These are phyloP conservation scores for Lepus europaeus DNA, from an alignment of 2,113 vertebrate genomes.

Conservation along the genomic window DNA sequence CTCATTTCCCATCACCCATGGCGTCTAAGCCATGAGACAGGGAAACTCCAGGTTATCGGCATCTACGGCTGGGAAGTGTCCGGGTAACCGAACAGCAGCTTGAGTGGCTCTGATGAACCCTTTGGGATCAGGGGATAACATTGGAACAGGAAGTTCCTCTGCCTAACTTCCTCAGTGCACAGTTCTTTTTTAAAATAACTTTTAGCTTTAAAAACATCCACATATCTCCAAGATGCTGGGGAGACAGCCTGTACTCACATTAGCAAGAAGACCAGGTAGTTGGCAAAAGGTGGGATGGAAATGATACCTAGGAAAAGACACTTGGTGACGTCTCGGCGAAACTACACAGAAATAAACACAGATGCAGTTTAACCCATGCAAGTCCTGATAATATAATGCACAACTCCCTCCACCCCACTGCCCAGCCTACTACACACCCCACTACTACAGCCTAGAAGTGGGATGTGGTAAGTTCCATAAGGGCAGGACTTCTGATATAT, in stretches of 20 bases:
- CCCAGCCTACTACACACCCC: too few species aligned
- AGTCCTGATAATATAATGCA: background rate
- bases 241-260: slow-evolving; percentile 92
- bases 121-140: background rate
- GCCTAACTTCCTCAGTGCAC: slow-evolving; percentile 43
- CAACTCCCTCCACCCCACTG: slow-evolving; percentile 45
- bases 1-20: background rate
- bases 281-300: slow-evolving; percentile 96
- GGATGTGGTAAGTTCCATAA: background rate
- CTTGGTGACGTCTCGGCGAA: slow-evolving; percentile 93
- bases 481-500: background rate
- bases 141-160: background rate
- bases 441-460: background rate
- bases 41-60: background rate
- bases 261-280: slow-evolving; percentile 95
- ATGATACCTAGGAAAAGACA: slow-evolving; percentile 92
- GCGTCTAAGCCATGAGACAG: background rate
- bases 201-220: background rate
- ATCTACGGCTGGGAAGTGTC: background rate
- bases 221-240: background rate
- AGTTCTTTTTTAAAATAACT: slow-evolving; percentile 16
- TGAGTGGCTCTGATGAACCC: background rate
- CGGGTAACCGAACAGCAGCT: background rate
- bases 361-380: slow-evolving; percentile 49
- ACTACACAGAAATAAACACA: slow-evolving; percentile 86